phyloP scores from a whole-genome alignment of 2,888 invertebrate species.

The Panzeria rudis region DNA sequence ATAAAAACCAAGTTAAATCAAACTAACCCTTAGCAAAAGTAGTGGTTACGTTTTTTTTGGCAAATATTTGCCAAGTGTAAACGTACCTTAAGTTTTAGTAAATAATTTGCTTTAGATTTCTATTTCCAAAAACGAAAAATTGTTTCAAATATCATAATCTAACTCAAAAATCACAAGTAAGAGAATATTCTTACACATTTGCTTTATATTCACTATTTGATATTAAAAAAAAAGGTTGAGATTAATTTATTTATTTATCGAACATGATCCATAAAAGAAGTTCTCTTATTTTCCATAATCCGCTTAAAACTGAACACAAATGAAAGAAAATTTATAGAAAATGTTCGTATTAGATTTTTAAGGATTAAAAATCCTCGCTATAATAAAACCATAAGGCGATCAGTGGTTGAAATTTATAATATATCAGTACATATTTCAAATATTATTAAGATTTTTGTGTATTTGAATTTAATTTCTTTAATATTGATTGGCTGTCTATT shows the following conservation, averaged over 20 bases:
- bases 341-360: not conserved
- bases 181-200: not conserved
- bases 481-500: not conserved
- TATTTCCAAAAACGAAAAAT: not conserved
- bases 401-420: not conserved
- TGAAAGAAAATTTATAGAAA: not conserved
- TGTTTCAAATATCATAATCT: no score
- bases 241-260: not conserved
- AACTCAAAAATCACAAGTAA: no score
- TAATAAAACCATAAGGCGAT: not conserved
- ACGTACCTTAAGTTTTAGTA: no score
- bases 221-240: not conserved
- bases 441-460: not conserved
- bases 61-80: no score
- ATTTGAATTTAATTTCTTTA: not conserved
- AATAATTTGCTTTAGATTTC: no score
- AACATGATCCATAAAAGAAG: not conserved
- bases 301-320: not conserved
- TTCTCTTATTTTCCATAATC: slow-evolving; percentile 5
- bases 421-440: not conserved
- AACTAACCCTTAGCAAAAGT: no score
- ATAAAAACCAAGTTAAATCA: no score
- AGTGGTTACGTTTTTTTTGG: no score
- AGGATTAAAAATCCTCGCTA: slow-evolving; percentile 1
- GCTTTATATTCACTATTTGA: not conserved